Base-by-base conservation (phyloP, 2,888 invertebrate species). In the Caenorhabditis imperialis region DNA sequence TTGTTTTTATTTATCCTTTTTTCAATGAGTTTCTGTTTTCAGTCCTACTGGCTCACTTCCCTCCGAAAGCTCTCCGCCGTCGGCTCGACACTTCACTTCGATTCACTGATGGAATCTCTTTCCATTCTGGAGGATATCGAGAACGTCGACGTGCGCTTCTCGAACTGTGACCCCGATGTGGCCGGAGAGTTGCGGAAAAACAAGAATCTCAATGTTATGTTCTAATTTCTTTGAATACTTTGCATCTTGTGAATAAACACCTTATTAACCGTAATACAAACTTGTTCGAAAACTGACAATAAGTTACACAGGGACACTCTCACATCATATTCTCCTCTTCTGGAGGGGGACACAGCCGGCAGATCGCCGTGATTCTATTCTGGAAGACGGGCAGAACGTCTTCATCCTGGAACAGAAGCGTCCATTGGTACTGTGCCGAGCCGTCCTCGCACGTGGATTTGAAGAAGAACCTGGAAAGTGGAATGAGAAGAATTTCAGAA, bases 371-470 rank as follows among this genome's bases (percentile, higher is more conserved):
- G n/a, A 83, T 79, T 40, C 72, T 62, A 38, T 79, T 77, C 12
- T 81, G 67, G 47, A 80, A 83, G 16, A 83, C 38, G 8, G 83
- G 83, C 30, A 83, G 63, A 33, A 61, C 37, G 4, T 74, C 67
- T 20, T 60, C 58, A 55, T 83, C 83, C 18, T 81, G 76, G 23
- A 75, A 73, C 18, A 81, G 55, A 5, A 79, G 67, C 10, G 74
- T 78, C 83, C 81, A 81, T 62, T 83, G 83, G 48, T 74, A 83
- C 8, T 77, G 75, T 2, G 83, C 80, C 0, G 78, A 67, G 12
- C 76, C 78, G 61, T 81, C 81, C 44, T 83, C 83, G 48, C 83
- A 79, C 12, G 69, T 75, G 61, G 73, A 75, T 72, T 83, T 83
- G 79, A 83, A 83, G 58, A 83, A 75, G 42, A 79, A 79, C 53